phyloP scores from a whole-genome alignment of 2,113 vertebrate genomes.

The Ictidomys tridecemlineatus region DNA sequence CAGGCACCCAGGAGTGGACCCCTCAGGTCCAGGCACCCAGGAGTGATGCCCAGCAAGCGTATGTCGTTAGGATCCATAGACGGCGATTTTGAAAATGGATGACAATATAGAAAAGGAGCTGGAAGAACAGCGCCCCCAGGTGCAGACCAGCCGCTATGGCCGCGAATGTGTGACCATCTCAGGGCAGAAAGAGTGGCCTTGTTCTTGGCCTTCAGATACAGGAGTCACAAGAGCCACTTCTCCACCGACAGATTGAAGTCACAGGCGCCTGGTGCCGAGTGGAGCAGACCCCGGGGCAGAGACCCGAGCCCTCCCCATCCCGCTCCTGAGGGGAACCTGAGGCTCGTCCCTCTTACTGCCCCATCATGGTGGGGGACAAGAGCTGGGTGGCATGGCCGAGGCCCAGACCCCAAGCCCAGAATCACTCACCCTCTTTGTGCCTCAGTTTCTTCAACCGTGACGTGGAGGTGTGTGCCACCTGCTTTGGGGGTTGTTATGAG shows the following conservation, averaged over 20 bases:
- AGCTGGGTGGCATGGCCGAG: too few relatives aligned
- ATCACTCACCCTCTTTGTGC: not conserved
- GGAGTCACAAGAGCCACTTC: not conserved
- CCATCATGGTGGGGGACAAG: not conserved
- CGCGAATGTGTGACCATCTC: not conserved
- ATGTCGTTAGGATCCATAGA: not conserved
- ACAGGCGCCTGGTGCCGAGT: not conserved
- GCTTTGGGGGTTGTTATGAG: not conserved
- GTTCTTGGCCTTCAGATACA: not conserved
- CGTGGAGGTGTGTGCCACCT: not conserved
- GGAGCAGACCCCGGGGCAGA: not conserved
- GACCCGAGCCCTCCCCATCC: accelerated
- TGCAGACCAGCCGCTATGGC: not conserved
- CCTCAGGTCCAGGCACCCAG: not conserved
- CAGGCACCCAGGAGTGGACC: not conserved
- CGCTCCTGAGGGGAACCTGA: not conserved
- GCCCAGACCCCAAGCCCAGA: not conserved
- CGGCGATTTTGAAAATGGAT: not conserved
- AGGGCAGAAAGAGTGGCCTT: not conserved
- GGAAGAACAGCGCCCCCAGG: not conserved
- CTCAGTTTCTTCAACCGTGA: not conserved
- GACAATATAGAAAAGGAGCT: not conserved
- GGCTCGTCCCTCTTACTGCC: not conserved
- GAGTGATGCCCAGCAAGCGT: not conserved
- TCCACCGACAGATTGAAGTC: not conserved